Evolutionary conservation across 2,113 vertebrate genomes (phyloP).

Genomic region (Uropsilus gracilis): DNA sequence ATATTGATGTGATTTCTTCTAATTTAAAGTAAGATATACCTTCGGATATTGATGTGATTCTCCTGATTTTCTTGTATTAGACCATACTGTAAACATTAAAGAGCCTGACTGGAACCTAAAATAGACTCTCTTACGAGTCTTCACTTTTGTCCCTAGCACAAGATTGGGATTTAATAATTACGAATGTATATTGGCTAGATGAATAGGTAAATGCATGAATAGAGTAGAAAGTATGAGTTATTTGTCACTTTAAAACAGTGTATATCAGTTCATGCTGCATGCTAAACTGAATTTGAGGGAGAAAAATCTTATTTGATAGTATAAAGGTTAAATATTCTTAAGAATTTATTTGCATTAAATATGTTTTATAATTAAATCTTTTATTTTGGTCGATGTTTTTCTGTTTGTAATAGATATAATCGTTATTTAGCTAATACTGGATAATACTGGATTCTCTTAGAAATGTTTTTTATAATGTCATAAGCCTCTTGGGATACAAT

Average conservation of each 20-base stretch:
- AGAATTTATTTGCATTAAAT: neutral
- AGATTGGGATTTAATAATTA: neutral
- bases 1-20: neutral
- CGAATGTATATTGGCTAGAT: neutral
- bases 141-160: neutral
- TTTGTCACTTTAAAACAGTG: neutral
- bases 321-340: neutral
- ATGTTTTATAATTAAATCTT: neutral
- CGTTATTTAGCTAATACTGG: neutral
- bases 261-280: neutral
- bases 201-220: neutral
- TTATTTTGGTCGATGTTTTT: neutral
- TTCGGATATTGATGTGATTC: neutral
- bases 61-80: neutral
- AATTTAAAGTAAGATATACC: neutral
- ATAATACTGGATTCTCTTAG: neutral
- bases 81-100: neutral
- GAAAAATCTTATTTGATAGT: neutral
- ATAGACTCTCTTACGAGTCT: neutral
- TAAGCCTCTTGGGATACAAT: neutral
- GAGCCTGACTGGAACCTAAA: neutral
- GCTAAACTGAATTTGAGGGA: neutral
- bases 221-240: neutral
- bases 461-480: neutral
- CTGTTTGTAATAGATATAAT: neutral